Conservation (phyloP, 2,888 invertebrate genomes). For the Neocrepidodera transversa region DNA sequence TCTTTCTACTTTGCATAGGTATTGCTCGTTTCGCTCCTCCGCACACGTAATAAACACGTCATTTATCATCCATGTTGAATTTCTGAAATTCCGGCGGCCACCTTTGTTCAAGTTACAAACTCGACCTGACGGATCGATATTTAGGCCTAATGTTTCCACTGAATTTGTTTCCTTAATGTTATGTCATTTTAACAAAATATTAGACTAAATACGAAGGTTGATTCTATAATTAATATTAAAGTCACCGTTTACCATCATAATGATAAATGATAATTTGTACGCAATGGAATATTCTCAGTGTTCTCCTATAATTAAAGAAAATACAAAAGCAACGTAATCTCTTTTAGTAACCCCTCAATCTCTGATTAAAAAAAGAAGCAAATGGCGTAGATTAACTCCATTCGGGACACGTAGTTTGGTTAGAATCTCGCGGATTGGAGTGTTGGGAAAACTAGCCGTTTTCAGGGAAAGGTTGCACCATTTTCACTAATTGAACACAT, state of each 20-base stretch:
- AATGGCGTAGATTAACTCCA: conserved; percentile 20
- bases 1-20: conserved; percentile 15
- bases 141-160: too few relatives aligned
- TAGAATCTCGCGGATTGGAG: conserved; percentile 14
- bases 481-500: conserved; percentile 24
- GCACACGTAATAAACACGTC: conserved; percentile 21
- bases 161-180: too few relatives aligned
- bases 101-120: conserved; percentile 10
- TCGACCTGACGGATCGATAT: conserved; percentile 7
- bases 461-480: conserved; percentile 20
- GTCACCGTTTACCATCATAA: too few relatives aligned
- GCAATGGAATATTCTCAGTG: too few relatives aligned
- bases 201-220: too few relatives aligned
- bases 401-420: conserved; percentile 21
- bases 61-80: conserved; percentile 19
- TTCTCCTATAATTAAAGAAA: conserved; percentile 1
- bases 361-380: conserved; percentile 19
- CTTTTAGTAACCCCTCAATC: neutral
- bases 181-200: too few relatives aligned
- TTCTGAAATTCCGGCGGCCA: conserved; percentile 12
- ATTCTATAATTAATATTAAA: too few relatives aligned
- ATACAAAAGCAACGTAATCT: neutral
- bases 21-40: conserved; percentile 10
- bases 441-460: conserved; percentile 23
- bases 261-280: too few relatives aligned